Base-by-base conservation (phyloP, 2,113 vertebrate species). In the Hippocampus zosterae region DNA sequence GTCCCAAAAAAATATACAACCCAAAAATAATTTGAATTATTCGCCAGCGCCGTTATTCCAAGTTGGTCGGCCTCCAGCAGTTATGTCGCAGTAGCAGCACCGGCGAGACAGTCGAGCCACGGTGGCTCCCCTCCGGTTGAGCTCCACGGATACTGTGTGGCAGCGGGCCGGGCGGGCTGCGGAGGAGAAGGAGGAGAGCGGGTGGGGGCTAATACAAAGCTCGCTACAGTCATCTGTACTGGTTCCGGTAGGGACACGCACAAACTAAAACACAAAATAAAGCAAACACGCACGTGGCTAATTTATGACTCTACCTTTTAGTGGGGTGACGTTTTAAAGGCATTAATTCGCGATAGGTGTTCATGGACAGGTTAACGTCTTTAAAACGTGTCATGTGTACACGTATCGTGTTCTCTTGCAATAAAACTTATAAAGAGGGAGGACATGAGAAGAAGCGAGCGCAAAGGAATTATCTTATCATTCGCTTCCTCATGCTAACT, bases 21-120 rank as follows among this genome's bases (percentile, higher is more conserved):
- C 52, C 67, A 64, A 23, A 42, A 15, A 64, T 25, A 8, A 16
- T 15, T 42, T 23, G n/a, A 52, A 78, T 71, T 40, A 29, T 3
- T 59, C 10, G 41, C 3, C 57, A 15, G 67, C 7, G 42, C 68
- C 41, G 73, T 75, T 65, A 81, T 68, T 80, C 84, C 82, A 40
- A 68, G 27, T 18, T 11, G 21, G 67, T 37, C 8, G 59, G 37
- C 40, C 57, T 42, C 10, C 5, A 19, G 21, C 40, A 10, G 33
- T 40, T 21, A 40, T 62, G 60, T 40, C 60, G 60, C 73, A 65
- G 82, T 79, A 80, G 79, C 87, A 78, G 71, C 81, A 73, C 79
- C 81, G 73, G 70, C n/a, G 55, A 63, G 62, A 37, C 56, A 41
- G 8, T 52, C 72, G 66, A 64, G 76, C 74, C 73, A 81, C 76